Conservation (phyloP, 2,888 invertebrate species). For the Pyrrhia umbra region DNA sequence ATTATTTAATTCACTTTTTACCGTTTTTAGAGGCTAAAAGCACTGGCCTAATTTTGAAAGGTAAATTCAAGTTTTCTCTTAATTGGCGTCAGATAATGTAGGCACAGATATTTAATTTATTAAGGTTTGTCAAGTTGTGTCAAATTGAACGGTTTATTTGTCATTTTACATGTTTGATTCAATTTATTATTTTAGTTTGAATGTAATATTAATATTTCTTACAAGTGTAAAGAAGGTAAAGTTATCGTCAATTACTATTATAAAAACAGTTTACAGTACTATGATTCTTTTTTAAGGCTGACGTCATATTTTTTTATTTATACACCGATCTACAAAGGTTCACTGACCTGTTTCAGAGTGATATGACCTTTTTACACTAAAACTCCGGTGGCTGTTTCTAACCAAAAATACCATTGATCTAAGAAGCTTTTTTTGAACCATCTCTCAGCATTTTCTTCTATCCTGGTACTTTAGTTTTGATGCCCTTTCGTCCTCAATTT, state of each 20-base stretch:
- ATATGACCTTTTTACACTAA: background rate
- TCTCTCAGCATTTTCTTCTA: conserved; percentile 41
- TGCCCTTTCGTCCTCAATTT: conserved; percentile 53
- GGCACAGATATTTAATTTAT: background rate
- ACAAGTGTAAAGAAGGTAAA: too few relatives aligned
- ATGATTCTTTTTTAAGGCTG: background rate
- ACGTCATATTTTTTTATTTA: conserved; percentile 1
- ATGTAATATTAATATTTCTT: background rate
- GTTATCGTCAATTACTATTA: background rate
- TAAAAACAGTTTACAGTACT: background rate
- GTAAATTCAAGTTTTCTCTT: background rate
- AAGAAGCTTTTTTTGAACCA: background rate
- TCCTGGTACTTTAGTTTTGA: conserved; percentile 29
- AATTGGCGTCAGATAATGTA: background rate
- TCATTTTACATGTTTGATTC: background rate
- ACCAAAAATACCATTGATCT: background rate
- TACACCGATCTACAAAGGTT: background rate
- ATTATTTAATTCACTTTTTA: too few relatives aligned
- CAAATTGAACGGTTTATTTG: background rate
- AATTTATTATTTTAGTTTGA: background rate
- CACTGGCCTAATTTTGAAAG: too few relatives aligned
- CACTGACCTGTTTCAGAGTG: background rate
- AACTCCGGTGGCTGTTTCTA: background rate
- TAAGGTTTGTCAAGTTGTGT: background rate
- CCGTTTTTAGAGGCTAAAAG: too few relatives aligned